These are phyloP conservation scores for Gonatopus flavifemur DNA, from an alignment of 1,140 invertebrate genomes.

Conservation along the genomic window DNA sequence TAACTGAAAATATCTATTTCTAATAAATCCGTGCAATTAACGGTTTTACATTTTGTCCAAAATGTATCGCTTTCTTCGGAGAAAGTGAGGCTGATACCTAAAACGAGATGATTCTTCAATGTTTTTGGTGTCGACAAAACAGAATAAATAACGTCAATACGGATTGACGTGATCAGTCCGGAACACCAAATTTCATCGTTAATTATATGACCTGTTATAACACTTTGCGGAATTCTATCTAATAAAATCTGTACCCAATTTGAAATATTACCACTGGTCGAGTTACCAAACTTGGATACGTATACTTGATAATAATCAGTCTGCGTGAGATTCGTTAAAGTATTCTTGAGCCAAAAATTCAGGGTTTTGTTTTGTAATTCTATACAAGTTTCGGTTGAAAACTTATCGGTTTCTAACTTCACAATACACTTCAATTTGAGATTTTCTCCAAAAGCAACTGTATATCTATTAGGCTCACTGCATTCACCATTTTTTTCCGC, in stretches of 20 bases:
- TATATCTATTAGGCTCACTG: constrained; percentile 40
- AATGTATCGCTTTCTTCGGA: constrained; percentile 35
- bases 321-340: constrained; percentile 40
- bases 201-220: constrained; percentile 30
- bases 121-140: constrained; percentile 40
- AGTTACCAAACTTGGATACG: constrained; percentile 65
- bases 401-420: constrained; percentile 37
- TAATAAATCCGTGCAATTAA: constrained; percentile 37
- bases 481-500: constrained; percentile 50
- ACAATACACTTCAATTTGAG: constrained; percentile 53
- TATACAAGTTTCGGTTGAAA: constrained; percentile 50
- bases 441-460: constrained; percentile 58
- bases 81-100: constrained; percentile 46
- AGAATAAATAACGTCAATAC: constrained; percentile 58
- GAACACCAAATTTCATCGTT: constrained; percentile 48
- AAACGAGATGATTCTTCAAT: constrained; percentile 46
- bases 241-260: constrained; percentile 63
- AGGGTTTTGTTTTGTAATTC: constrained; percentile 56
- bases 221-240: constrained; percentile 40
- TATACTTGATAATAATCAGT: constrained; percentile 43
- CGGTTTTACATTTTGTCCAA: constrained; percentile 40
- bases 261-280: constrained; percentile 46
- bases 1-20: constrained; percentile 46
- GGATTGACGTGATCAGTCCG: constrained; percentile 54
- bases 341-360: constrained; percentile 38